Conservation (phyloP, 2,888 invertebrate genomes). For the Tetragonisca angustula region DNA sequence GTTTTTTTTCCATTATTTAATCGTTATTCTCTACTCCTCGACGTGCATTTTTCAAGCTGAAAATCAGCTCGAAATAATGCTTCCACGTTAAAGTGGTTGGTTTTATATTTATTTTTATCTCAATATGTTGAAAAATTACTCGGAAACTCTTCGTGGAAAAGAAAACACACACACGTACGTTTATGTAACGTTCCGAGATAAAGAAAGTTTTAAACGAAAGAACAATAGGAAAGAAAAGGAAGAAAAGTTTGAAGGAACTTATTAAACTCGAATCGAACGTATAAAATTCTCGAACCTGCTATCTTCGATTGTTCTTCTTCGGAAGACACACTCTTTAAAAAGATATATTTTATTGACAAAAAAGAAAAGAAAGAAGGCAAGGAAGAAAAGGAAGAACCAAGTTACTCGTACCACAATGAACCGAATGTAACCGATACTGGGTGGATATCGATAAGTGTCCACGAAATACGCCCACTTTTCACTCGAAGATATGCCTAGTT, state of each 20-base stretch:
- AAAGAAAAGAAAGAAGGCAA: too few species aligned
- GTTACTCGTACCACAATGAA: neutral
- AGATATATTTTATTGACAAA: too few species aligned
- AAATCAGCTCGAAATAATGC: neutral
- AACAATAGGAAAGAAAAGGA: neutral
- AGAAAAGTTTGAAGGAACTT: neutral
- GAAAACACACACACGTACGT: neutral
- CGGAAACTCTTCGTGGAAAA: neutral
- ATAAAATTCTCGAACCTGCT: neutral
- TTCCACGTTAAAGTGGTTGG: too few species aligned
- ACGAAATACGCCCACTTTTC: slow-evolving; percentile 75
- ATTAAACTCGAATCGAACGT: neutral
- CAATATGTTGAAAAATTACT: neutral
- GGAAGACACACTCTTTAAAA: neutral
- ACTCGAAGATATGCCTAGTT: slow-evolving; percentile 25
- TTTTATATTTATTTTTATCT: neutral
- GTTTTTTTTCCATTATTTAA: neutral
- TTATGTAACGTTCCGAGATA: neutral
- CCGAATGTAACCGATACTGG: slow-evolving; percentile 75
- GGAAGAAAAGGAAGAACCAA: too few species aligned
- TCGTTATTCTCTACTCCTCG: neutral
- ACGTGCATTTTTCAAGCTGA: neutral
- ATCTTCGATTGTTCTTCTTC: neutral
- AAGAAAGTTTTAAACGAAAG: neutral
- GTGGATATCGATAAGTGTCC: slow-evolving; percentile 74